Evolutionary conservation across 2,888 invertebrate genomes (phyloP).

Genomic region (Muscina levida): DNA sequence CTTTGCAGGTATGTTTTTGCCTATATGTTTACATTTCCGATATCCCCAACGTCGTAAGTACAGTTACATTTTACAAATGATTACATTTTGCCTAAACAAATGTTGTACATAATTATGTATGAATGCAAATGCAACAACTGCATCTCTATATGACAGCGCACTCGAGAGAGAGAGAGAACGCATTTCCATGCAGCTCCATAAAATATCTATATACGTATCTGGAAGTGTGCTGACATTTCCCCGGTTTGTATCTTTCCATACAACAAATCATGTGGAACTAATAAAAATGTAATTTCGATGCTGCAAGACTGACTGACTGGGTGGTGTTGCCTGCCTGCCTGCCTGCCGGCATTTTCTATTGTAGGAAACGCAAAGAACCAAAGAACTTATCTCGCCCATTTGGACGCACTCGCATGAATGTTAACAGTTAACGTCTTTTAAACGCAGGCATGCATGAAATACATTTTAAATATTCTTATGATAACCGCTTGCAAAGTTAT

Average conservation of each 20-base stretch:
- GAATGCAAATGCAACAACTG: not conserved
- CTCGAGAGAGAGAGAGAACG: not conserved
- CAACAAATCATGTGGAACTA: constrained; percentile 58
- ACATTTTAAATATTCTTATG: constrained; percentile 53
- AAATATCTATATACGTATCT: not conserved
- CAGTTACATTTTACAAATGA: too few relatives aligned
- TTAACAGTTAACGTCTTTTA: constrained; percentile 59
- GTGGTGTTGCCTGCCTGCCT: too few relatives aligned
- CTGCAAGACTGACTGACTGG: too few relatives aligned
- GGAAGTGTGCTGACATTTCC: not conserved
- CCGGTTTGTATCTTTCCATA: constrained; percentile 39
- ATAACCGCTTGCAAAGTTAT: not conserved
- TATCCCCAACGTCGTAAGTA: too few relatives aligned
- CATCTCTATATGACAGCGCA: not conserved
- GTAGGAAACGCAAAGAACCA: not conserved
- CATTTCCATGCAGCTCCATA: too few relatives aligned
- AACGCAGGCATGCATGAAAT: constrained; percentile 64
- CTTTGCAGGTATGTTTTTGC: too few relatives aligned
- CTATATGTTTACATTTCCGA: too few relatives aligned
- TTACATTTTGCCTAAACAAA: too few relatives aligned
- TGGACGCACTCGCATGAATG: not conserved
- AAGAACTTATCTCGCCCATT: constrained; percentile 1
- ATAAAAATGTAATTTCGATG: constrained; percentile 23
- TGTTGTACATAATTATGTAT: too few relatives aligned
- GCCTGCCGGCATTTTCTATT: too few relatives aligned